Evolutionary conservation across 2,797 vertebrate species (phyloP), one percentile per base, ranked within the genome.

Genomic region (Euthynnus affinis): DNA sequence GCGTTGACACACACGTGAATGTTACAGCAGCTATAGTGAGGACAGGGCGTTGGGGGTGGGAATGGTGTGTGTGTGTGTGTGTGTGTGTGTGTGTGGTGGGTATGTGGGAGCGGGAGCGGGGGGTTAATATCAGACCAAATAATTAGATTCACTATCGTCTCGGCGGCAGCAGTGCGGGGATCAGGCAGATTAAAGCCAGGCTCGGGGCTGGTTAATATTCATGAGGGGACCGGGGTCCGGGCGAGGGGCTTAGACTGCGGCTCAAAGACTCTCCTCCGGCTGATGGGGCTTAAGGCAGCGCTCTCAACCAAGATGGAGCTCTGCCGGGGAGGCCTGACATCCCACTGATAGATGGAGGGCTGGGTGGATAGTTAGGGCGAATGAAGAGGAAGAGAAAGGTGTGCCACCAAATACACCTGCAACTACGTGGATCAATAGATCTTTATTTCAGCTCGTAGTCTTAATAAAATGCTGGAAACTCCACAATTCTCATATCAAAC

Each of bases 61-160:
- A 61, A 64, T 79, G 65, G 66, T 82, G 73, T 53, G 77, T 55
- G 72, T 60, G 76, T 60, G 76, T 52, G 79, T 71, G 73, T 66
- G 78, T 71, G 64, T 60, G 76, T 52, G 79, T 71, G 73, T 66
- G 78, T 71, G 64, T 60, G 82, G 77, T 75, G 87, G 52, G 69
- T 68, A 74, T 42, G 71, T 37, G 70, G 72, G 67, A 29, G 75
- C 37, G 80, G 72, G 95, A 29, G 75, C 37, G 81, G 71, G 95
- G 93, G 95, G 96, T 96, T 97, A 97, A 98, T 98, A 97, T 97
- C 96, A 97, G 97, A 96, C 96, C 91, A 96, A 97, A 98, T 98
- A 99, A 99, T 99, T 98, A 98, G 97, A 98, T 98, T 97, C 94
- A 95, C 96, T 98, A 97, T 98, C 97, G 94, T 96, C 94, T 94